Conservation (phyloP, 2,888 invertebrate species). For the Polyommatus icarus region DNA sequence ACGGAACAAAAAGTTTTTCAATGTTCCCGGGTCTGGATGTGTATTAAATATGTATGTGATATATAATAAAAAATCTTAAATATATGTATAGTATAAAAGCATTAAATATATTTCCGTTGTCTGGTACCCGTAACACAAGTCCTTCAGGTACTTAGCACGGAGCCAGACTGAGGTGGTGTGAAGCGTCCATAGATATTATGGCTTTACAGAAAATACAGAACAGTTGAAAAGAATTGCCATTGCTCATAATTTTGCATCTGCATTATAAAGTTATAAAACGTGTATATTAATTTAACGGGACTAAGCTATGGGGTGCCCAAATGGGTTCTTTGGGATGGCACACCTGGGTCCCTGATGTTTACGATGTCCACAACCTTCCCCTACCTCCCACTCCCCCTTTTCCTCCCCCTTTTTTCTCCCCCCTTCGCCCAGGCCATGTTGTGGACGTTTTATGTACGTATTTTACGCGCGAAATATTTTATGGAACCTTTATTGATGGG, state of each 20-base stretch:
- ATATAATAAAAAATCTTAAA: too few species aligned
- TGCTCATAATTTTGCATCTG: background rate
- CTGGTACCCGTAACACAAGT: too few species aligned
- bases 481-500: slow-evolving; percentile 5
- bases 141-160: too few species aligned
- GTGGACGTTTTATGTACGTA: slow-evolving; percentile 9
- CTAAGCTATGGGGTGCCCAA: slow-evolving; percentile 13
- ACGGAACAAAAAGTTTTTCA: too few species aligned
- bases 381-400: background rate
- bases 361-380: background rate
- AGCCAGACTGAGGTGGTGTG: too few species aligned
- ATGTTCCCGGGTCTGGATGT: too few species aligned
- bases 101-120: too few species aligned
- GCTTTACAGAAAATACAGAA: too few species aligned
- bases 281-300: slow-evolving; percentile 7
- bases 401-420: background rate
- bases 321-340: slow-evolving; percentile 4
- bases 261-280: background rate
- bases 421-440: background rate
- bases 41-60: too few species aligned
- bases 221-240: too few species aligned
- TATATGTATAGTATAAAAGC: too few species aligned
- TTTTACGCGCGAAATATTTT: background rate
- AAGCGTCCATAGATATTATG: too few species aligned
- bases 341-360: slow-evolving; percentile 2